Evolutionary conservation across 1,140 invertebrate species (phyloP), one percentile per base, ranked within the genome.

Genomic region (Dinothrombium tinctorium): DNA sequence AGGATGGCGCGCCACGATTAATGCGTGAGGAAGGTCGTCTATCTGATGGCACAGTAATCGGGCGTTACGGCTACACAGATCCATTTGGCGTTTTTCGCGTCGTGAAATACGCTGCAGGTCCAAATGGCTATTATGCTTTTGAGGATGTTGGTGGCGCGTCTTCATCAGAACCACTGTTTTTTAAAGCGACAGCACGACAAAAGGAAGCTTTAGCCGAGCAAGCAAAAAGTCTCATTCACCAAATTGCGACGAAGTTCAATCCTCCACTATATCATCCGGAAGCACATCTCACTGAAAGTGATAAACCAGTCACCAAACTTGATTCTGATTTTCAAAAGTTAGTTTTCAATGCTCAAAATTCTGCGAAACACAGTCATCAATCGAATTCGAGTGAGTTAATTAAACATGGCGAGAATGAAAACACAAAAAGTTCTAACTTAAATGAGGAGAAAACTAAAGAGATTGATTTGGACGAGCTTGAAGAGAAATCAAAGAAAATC

Each of bases 21-120:
- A 41, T 45, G 44, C 15, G 44, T 2, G 38, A 45, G 17, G 44
- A 45, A 20, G 31, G 23, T 5, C 38, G 44, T n/a, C 32, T 45
- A 17, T 8, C 19, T 4, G 44, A 45, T 29, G 44, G 44, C 2
- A 45, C 44, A 53, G 74, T 82, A 28, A 77, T 78, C 54, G 79
- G 79, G 33, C 79, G 76, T 24, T 83, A 80, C 57, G 79, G 79
- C 40, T 83, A 76, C 57, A 64, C 81, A 25, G 77, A 82, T 52
- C 68, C 72, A 28, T 66, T 70, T 46, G 78, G 78, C 6, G 69
- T 77, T 54, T 69, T 80, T 39, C 78, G 82, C 59, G 65, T 74
- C 32, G 75, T 82, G n/a, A 76, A 79, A 4, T 84, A 83, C 57
- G 76, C 76, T n/a, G 76, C 77, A 3, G 69, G 65, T 51, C 73